Percentiles rank a stretch among this genome's conserved stretches.
These are phyloP conservation scores for Xyrichtys novacula DNA, from an alignment of 2,797 vertebrate species.

Conservation along the genomic window DNA sequence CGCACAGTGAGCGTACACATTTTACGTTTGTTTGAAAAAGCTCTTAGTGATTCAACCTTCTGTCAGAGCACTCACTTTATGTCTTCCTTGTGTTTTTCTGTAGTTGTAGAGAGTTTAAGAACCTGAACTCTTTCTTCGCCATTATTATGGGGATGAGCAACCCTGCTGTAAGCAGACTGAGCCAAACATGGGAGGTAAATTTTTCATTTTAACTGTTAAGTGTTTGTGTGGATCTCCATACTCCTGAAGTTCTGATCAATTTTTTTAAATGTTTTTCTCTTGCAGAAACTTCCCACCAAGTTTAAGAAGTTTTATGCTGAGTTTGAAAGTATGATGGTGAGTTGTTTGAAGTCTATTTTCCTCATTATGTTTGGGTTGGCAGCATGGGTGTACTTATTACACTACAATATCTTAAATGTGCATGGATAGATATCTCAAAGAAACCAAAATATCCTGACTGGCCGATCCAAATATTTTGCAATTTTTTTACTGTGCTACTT, in stretches of 20 bases:
- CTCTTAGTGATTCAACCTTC: neutral
- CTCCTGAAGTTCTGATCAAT: neutral
- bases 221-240: neutral
- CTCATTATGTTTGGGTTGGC: neutral
- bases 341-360: constrained; percentile 47
- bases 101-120: constrained; percentile 98
- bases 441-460: too few species aligned
- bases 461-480: neutral
- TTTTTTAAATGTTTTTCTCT: constrained; percentile 73
- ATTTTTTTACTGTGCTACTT: neutral
- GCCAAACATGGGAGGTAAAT: constrained; percentile 97
- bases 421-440: neutral
- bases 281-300: constrained; percentile 98
- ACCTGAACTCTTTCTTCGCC: constrained; percentile 98
- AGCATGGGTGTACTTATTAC: constrained; percentile 2
- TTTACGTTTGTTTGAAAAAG: neutral
- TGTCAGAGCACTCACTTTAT: neutral
- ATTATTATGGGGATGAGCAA: constrained; percentile 99
- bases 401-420: too few species aligned
- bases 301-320: constrained; percentile 99
- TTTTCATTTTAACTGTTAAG: neutral
- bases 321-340: constrained; percentile 99
- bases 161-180: constrained; percentile 95
- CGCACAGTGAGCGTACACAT: constrained; percentile 91
- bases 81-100: constrained; percentile 19